A percentile compares a stretch with the other conserved stretches of the same genome.
Conservation (phyloP, 2,797 vertebrate genomes). For the Mus minutoides region DNA sequence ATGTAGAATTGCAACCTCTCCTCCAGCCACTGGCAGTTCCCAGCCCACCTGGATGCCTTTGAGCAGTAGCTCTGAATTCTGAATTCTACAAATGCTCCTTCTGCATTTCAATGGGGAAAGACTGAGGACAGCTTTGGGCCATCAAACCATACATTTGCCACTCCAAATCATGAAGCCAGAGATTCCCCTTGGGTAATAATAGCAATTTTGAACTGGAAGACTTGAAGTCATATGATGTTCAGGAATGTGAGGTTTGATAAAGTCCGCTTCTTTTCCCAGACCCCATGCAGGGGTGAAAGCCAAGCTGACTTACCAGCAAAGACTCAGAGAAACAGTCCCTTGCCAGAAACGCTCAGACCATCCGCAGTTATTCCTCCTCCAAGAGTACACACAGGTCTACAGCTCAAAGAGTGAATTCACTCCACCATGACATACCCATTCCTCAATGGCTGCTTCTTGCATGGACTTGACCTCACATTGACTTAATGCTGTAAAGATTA, state of each 20-base stretch:
- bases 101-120: background rate
- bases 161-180: background rate
- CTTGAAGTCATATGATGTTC: background rate
- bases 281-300: background rate
- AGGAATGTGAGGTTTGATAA: background rate
- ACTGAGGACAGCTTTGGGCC: background rate
- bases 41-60: conserved; percentile 33
- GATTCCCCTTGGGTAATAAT: background rate
- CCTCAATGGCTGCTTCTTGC: background rate
- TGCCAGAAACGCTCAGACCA: fast-evolving
- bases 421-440: background rate
- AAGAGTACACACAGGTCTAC: background rate
- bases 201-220: background rate
- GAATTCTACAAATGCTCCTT: conserved; percentile 48
- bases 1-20: conserved; percentile 38
- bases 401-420: background rate
- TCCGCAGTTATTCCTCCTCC: background rate
- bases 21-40: conserved; percentile 30
- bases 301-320: background rate
- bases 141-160: background rate
- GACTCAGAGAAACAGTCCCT: background rate
- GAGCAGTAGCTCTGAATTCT: background rate
- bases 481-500: background rate
- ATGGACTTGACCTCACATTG: background rate
- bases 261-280: background rate